Evolutionary conservation across 2,113 vertebrate species (phyloP).

Genomic region (Ciconia boyciana): DNA sequence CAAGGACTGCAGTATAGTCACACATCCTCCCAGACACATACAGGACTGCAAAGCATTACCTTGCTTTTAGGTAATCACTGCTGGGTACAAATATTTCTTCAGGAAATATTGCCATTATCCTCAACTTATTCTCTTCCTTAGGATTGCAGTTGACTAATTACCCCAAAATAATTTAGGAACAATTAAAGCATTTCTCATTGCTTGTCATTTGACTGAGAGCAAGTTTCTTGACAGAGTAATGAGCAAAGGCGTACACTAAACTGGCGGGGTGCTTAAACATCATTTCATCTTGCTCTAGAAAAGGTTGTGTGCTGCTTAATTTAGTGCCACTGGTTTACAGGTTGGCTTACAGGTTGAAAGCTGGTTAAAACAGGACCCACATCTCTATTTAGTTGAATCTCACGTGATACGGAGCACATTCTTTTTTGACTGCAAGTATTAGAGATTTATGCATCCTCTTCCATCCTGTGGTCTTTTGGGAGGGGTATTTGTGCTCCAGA

Average conservation of each 20-base stretch:
- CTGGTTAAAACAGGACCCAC: neutral
- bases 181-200: constrained; percentile 31
- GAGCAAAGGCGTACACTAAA: constrained; percentile 11
- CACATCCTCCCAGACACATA: neutral
- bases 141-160: constrained; percentile 11
- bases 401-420: fast-evolving
- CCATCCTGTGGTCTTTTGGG: neutral
- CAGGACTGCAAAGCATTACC: neutral
- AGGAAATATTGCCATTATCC: neutral
- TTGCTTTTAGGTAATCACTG: neutral
- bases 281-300: constrained; percentile 21
- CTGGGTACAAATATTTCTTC: neutral
- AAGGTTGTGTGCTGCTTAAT: neutral
- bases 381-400: neutral
- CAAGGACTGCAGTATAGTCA: neutral
- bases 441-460: neutral
- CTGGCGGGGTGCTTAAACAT: neutral
- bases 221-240: constrained; percentile 11
- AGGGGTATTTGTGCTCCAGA: neutral
- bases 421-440: neutral
- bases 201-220: constrained; percentile 15
- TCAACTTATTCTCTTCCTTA: neutral
- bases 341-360: neutral
- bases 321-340: neutral
- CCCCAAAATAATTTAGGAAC: constrained; percentile 17